A percentile compares a stretch with the other conserved stretches of the same genome.
Evolutionary conservation across 2,888 invertebrate species (phyloP).

Genomic region (Sinodicranocentrus sp.): DNA sequence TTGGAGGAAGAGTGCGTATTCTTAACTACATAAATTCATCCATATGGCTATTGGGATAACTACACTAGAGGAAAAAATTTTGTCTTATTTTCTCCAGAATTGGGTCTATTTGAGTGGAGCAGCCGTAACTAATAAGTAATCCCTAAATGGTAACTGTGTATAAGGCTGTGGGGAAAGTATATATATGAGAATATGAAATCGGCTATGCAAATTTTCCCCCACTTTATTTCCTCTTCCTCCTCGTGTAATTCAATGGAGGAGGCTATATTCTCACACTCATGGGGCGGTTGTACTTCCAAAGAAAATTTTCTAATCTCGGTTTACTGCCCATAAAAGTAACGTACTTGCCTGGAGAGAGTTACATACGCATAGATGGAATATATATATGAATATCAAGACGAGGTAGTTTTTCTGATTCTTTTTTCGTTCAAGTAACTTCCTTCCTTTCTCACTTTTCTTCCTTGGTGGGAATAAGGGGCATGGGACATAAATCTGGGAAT

Average conservation of each 20-base stretch:
- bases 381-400: too few relatives aligned
- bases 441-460: not conserved
- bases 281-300: constrained; percentile 1
- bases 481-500: constrained; percentile 42
- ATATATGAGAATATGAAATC: constrained; percentile 7
- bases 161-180: not conserved
- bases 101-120: constrained; percentile 4
- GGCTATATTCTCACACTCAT: constrained; percentile 6
- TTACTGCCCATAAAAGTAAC: constrained; percentile 67
- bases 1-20: not conserved
- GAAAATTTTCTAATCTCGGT: constrained; percentile 69
- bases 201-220: constrained; percentile 32
- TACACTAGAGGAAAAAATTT: not conserved
- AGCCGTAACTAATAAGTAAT: constrained; percentile 37
- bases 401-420: not conserved
- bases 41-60: constrained; percentile 23
- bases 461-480: constrained; percentile 23
- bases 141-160: constrained; percentile 32
- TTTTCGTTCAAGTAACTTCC: not conserved
- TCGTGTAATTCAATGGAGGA: constrained; percentile 18
- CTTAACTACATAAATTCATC: not conserved
- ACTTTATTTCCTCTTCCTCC: constrained; percentile 17
- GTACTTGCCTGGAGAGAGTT: constrained; percentile 11
- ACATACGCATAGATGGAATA: not conserved
- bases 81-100: not conserved